Base-by-base conservation (phyloP, 2,113 vertebrate species). In the human region DNA sequence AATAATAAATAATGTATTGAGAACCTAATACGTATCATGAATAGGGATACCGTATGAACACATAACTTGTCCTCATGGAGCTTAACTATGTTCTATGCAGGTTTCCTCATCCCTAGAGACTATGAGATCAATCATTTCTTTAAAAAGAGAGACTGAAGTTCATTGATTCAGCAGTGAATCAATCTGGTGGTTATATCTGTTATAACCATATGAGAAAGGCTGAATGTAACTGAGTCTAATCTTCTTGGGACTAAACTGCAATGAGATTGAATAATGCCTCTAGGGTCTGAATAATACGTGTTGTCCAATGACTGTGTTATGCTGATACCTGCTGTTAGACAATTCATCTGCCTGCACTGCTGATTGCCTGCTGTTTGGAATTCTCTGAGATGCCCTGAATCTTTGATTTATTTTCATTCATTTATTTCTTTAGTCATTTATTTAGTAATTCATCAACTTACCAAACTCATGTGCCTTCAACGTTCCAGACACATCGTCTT, bases 171-270 rank as follows among this genome's bases (percentile, higher is more conserved):
- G 45, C n/a, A 55, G 23, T 92, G 93, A 82, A 50, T 89, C 35
- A 90, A 25, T 72, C 38, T 78, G 57, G 50, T 68, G 93, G 92
- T 93, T 92, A 90, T 8, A 90, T 87, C 40, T 86, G 35, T 72
- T 93, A 78, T 76, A 94, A 90, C 45, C 32, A 57, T 82, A 82
- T 95, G 95, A 85, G 25, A 90, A 95, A 93, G 85, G 14, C 70
- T 90, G 80, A 76, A 68, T 95, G 22, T 78, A 91, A 89, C 9
- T 82, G 12, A 35, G 32, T 96, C 78, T 93, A 78, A 76, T 96
- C 84, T 94, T 94, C 61, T 94, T 92, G 64, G 23, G 35, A 85
- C 40, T 55, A 92, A 96, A 90, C 98, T 96, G 48, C 64, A 90
- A 14, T 90, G 84, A 95, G 61, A 94, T 89, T 90, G 64, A 96